Percentiles rank a stretch among this genome's conserved stretches.
phyloP scores from a whole-genome alignment of 1,140 invertebrate genomes.

The Bicyclus anynana region DNA sequence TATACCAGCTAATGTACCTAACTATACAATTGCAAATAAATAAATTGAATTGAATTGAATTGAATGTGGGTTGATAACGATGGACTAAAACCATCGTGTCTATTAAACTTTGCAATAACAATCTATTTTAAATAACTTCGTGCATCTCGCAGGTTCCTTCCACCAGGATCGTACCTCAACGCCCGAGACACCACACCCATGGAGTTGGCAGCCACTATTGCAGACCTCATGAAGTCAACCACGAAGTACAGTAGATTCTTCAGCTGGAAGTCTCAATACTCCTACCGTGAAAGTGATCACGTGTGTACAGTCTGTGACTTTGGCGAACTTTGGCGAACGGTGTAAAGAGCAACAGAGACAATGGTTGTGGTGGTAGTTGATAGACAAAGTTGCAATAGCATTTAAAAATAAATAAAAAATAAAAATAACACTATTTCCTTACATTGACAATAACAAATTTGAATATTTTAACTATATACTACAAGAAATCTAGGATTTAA shows the following conservation, averaged over 20 bases:
- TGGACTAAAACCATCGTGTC: too few relatives aligned
- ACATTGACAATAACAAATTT: too few relatives aligned
- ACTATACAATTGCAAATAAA: too few relatives aligned
- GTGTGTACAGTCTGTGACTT: conserved; percentile 53
- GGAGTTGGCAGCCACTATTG: conserved; percentile 41
- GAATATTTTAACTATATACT: too few relatives aligned
- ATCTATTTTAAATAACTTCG: background rate
- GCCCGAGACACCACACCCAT: conserved; percentile 25
- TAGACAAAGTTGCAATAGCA: background rate
- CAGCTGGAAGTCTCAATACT: conserved; percentile 49
- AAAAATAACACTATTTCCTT: too few relatives aligned
- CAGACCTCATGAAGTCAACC: conserved; percentile 31
- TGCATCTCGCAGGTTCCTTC: conserved; percentile 46
- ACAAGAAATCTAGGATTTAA: too few relatives aligned
- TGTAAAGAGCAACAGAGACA: conserved; percentile 23
- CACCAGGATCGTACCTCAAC: conserved; percentile 56
- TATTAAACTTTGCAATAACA: too few relatives aligned
- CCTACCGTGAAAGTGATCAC: conserved; percentile 39
- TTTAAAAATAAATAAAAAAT: too few relatives aligned
- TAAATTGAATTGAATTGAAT: too few relatives aligned
- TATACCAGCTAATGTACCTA: too few relatives aligned
- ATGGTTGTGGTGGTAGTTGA: too few relatives aligned
- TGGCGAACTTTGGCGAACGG: conserved; percentile 36
- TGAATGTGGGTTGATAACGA: too few relatives aligned
- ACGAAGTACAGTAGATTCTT: conserved; percentile 45